phyloP scores from a whole-genome alignment of 1,140 invertebrate genomes.

The Saccostrea glomerata region DNA sequence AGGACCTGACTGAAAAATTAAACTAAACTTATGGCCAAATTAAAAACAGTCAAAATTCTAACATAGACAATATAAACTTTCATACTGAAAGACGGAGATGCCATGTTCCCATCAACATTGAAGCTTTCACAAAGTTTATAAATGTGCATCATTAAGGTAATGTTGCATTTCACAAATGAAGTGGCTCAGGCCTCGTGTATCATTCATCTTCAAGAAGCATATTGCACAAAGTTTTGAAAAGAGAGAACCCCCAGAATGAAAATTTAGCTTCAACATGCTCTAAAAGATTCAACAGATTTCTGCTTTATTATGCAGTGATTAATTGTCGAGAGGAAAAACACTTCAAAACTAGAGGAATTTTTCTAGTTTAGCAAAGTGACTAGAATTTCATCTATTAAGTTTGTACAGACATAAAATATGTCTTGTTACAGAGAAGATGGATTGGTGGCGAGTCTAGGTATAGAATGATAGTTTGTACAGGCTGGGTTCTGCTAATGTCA shows the following conservation, averaged over 20 bases:
- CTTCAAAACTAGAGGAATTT: constrained; percentile 29
- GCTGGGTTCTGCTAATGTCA: background rate
- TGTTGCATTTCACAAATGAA: constrained; percentile 31
- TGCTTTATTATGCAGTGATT: background rate
- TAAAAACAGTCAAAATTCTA: constrained; percentile 26
- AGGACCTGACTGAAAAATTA: constrained; percentile 32
- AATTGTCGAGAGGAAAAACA: background rate
- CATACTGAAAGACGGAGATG: constrained; percentile 15
- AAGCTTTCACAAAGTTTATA: background rate
- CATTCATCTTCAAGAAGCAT: constrained; percentile 18
- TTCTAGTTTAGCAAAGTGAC: constrained; percentile 17
- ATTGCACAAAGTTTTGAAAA: constrained; percentile 18
- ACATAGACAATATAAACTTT: constrained; percentile 8
- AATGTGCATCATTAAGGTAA: constrained; percentile 29
- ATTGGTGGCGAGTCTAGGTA: background rate
- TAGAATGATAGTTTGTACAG: constrained; percentile 14
- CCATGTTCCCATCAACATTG: background rate
- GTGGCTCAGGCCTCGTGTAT: constrained; percentile 9
- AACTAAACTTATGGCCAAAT: constrained; percentile 3
- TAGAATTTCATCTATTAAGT: constrained; percentile 26
- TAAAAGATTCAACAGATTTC: background rate
- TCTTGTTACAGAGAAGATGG: constrained; percentile 19
- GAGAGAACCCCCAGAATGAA: constrained; percentile 19
- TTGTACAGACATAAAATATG: constrained; percentile 30
- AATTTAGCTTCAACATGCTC: constrained; percentile 23